Conservation (phyloP, 2,113 vertebrate genomes). For the Pycnonotus jocosus region DNA sequence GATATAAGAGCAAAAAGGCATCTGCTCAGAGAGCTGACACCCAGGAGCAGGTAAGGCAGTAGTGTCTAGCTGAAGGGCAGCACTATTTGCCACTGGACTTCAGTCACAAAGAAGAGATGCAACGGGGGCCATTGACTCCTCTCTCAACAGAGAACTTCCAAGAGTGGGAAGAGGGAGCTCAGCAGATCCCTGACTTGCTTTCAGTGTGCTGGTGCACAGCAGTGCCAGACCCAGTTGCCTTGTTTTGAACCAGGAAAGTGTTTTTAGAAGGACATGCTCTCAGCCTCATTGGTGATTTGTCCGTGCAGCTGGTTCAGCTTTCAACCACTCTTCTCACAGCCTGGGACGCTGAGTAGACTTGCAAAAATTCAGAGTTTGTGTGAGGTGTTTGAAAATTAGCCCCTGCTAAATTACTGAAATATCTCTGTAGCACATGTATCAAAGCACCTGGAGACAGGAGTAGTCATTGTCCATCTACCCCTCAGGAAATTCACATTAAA, state of each 20-base stretch:
- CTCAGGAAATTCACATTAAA: background rate
- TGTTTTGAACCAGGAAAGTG: background rate
- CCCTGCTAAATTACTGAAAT: background rate
- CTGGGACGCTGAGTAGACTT: background rate
- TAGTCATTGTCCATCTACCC: background rate
- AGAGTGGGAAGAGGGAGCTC: background rate
- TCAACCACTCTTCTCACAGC: background rate
- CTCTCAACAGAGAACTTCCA: background rate
- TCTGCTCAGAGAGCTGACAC: background rate
- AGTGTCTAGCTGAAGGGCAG: background rate
- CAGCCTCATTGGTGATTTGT: background rate
- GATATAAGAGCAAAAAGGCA: background rate
- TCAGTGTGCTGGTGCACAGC: fast-evolving
- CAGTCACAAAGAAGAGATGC: background rate
- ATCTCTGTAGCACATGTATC: background rate
- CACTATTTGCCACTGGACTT: background rate
- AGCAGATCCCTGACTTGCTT: fast-evolving
- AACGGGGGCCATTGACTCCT: background rate
- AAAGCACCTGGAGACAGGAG: background rate
- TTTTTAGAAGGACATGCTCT: background rate
- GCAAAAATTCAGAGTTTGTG: background rate
- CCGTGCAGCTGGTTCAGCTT: background rate
- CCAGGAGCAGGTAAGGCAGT: background rate
- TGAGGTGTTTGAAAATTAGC: background rate
- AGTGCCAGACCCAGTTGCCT: background rate